phyloP scores from a whole-genome alignment of 1,140 invertebrate species.

The Drosophila paulistorum region DNA sequence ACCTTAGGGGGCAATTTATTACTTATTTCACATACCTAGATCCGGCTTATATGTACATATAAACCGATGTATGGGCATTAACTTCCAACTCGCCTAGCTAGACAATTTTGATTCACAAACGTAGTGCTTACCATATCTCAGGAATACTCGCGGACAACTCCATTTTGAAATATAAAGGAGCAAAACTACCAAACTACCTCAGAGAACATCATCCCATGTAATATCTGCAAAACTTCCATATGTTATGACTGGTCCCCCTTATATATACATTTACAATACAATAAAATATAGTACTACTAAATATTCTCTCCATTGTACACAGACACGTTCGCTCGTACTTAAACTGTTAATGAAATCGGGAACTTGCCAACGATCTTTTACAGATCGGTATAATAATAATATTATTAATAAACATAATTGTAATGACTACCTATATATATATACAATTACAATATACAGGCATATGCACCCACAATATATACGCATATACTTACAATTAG shows the following conservation, averaged over 20 bases:
- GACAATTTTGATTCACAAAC: constrained; percentile 26
- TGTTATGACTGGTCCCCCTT: constrained; percentile 47
- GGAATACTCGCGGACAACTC: constrained; percentile 51
- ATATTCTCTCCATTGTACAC: constrained; percentile 2
- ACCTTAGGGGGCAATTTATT: no score
- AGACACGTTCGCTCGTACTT: constrained; percentile 7
- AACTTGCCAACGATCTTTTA: constrained; percentile 17
- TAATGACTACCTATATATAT: constrained; percentile 19
- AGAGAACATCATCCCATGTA: constrained; percentile 46
- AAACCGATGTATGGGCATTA: not conserved
- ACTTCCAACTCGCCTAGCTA: constrained; percentile 53
- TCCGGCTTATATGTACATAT: no score
- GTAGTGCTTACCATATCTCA: constrained; percentile 67
- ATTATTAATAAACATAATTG: not conserved
- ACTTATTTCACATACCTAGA: no score
- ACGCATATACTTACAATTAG: constrained; percentile 2
- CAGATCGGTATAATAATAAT: constrained; percentile 12
- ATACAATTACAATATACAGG: constrained; percentile 24
- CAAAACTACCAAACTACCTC: constrained; percentile 70
- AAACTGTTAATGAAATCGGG: constrained; percentile 2
- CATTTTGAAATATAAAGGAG: not conserved
- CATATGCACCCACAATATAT: constrained; percentile 2
- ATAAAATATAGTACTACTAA: not conserved
- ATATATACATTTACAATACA: constrained; percentile 24
- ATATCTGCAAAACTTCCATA: constrained; percentile 50